phyloP scores from a whole-genome alignment of 1,140 invertebrate genomes.

The Augochlora pura region DNA sequence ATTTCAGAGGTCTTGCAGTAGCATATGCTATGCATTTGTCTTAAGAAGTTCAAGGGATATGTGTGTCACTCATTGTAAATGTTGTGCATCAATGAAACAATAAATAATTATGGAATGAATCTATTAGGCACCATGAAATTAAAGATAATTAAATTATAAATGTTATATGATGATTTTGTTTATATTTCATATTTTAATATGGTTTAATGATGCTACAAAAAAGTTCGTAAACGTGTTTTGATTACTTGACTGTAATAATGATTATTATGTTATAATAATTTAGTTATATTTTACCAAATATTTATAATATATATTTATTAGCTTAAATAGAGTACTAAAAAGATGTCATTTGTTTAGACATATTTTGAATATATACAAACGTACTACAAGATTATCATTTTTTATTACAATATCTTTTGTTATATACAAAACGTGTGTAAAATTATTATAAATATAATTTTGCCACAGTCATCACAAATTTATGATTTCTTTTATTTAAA shows the following conservation, averaged over 20 bases:
- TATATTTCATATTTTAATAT: slow-evolving; percentile 5
- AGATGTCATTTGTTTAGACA: slow-evolving; percentile 3
- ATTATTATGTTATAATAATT: background rate
- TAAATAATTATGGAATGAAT: background rate
- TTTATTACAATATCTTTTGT: background rate
- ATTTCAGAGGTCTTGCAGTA: slow-evolving; percentile 55
- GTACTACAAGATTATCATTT: background rate
- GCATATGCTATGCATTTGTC: slow-evolving; percentile 27
- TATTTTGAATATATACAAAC: background rate
- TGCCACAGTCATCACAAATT: slow-evolving; percentile 4
- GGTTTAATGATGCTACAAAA: background rate
- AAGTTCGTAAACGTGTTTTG: slow-evolving; percentile 2
- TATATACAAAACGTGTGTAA: background rate
- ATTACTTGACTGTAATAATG: background rate
- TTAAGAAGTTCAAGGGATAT: slow-evolving; percentile 51
- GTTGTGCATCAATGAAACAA: background rate
- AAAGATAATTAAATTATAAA: slow-evolving; percentile 17
- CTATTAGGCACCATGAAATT: slow-evolving; percentile 1
- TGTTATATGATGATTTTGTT: slow-evolving; percentile 6
- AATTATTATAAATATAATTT: slow-evolving; percentile 22
- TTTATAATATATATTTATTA: background rate
- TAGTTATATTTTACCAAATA: background rate
- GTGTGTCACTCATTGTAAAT: slow-evolving; percentile 32
- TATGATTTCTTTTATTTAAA: slow-evolving; percentile 18
- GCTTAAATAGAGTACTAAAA: slow-evolving; percentile 1